Evolutionary conservation across 2,888 invertebrate species (phyloP).

Genomic region (Drosophila nr. perissopoda): DNA sequence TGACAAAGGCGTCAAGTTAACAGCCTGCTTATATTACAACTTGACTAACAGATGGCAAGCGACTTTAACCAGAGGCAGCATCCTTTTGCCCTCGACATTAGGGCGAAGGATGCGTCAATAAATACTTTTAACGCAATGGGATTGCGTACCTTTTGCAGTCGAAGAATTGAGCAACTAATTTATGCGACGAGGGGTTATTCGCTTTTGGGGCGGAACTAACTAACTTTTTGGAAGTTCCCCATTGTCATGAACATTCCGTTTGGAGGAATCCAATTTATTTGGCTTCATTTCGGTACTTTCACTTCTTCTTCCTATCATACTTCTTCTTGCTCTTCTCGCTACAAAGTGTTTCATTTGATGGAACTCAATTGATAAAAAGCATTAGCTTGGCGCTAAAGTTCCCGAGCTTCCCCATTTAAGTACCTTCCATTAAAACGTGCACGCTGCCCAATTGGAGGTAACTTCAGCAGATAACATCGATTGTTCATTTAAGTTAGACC

Average conservation of each 20-base stretch:
- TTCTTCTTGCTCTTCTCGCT: slow-evolving; percentile 30
- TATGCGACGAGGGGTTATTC: slow-evolving; percentile 42
- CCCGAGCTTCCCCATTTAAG: slow-evolving; percentile 34
- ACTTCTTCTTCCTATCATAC: neutral
- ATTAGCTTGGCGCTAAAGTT: slow-evolving; percentile 74
- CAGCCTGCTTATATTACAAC: neutral
- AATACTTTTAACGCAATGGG: slow-evolving; percentile 26
- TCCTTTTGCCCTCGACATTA: neutral
- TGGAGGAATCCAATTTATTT: slow-evolving; percentile 74
- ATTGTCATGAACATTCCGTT: neutral
- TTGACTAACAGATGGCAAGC: neutral
- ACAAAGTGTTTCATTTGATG: slow-evolving; percentile 78
- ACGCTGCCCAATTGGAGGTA: slow-evolving; percentile 26
- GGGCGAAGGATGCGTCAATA: slow-evolving; percentile 14
- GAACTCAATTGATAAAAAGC: slow-evolving; percentile 79
- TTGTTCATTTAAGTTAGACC: slow-evolving; percentile 64
- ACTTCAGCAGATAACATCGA: slow-evolving; percentile 62
- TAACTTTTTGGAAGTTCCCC: slow-evolving; percentile 46
- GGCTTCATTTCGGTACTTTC: slow-evolving; percentile 36
- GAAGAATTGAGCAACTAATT: slow-evolving; percentile 49
- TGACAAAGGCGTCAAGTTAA: slow-evolving; percentile 1
- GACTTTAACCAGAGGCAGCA: slow-evolving; percentile 22
- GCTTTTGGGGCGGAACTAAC: slow-evolving; percentile 54
- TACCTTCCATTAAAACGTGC: slow-evolving; percentile 61
- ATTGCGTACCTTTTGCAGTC: neutral